These are phyloP conservation scores for Lycaena phlaeas DNA, from an alignment of 2,888 invertebrate species.

Conservation along the genomic window DNA sequence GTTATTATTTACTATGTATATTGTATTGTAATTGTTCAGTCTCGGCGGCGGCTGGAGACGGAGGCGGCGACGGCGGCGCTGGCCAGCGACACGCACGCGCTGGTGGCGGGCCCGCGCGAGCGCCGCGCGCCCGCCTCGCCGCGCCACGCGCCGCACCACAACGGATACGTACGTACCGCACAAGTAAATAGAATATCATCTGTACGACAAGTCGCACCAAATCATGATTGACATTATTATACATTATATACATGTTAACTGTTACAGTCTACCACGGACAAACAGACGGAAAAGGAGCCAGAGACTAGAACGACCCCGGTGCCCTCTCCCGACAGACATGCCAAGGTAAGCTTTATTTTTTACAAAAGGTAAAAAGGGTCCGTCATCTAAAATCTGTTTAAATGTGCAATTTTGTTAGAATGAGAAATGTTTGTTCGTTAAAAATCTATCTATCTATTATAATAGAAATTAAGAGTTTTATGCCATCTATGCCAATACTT, in stretches of 20 bases:
- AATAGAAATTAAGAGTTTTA: no score
- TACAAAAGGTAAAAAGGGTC: no score
- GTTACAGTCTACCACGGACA: constrained; percentile 52
- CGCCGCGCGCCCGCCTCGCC: constrained; percentile 42
- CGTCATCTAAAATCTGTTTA: no score
- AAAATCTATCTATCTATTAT: no score
- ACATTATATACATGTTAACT: neutral
- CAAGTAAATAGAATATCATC: no score
- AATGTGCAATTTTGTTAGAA: no score
- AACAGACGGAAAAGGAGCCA: constrained; percentile 74
- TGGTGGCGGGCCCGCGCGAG: constrained; percentile 48
- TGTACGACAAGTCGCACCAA: no score
- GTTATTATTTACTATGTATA: no score
- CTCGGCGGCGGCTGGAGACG: constrained; percentile 76
- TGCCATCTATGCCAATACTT: no score
- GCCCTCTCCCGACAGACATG: constrained; percentile 61
- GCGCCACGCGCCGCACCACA: constrained; percentile 32
- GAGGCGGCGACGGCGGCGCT: constrained; percentile 73
- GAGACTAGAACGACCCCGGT: constrained; percentile 64
- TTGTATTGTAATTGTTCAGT: no score
- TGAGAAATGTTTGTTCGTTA: no score
- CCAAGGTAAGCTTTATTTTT: constrained; percentile 46
- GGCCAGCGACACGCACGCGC: constrained; percentile 71
- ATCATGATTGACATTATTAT: no score
- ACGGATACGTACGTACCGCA: constrained; percentile 53